Evolutionary conservation across 2,113 vertebrate species (phyloP).

Genomic region (Pseudonaja textilis): DNA sequence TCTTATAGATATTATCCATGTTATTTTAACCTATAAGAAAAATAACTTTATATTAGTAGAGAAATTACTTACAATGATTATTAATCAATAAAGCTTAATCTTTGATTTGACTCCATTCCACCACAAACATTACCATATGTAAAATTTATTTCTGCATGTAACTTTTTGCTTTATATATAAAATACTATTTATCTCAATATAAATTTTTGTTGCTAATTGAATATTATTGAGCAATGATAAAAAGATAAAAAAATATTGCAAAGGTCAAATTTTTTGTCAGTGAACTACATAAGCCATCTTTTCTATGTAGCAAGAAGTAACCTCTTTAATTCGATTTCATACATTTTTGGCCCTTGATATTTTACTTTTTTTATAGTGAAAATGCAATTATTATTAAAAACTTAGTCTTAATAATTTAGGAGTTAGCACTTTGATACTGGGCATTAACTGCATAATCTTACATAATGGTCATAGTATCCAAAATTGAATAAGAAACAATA

Average conservation of each 20-base stretch:
- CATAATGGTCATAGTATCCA: neutral
- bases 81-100: slow-evolving; percentile 51
- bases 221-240: neutral
- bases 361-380: neutral
- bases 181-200: slow-evolving; percentile 21
- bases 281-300: neutral
- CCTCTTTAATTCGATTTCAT: slow-evolving; percentile 15
- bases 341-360: neutral
- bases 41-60: neutral
- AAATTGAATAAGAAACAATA: neutral
- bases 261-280: slow-evolving; percentile 5
- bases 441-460: neutral
- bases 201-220: slow-evolving; percentile 29
- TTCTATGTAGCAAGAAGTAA: neutral
- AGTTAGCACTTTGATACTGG: neutral
- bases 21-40: neutral
- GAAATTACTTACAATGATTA: neutral
- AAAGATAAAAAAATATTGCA: neutral
- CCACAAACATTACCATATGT: slow-evolving; percentile 50
- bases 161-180: slow-evolving; percentile 40
- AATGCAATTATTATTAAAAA: neutral
- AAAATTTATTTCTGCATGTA: slow-evolving; percentile 26
- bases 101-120: slow-evolving; percentile 49
- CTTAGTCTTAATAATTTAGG: neutral
- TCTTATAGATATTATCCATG: neutral